A percentile compares a stretch with the other conserved stretches of the same genome.
These are phyloP conservation scores for Aplidium turbinatum DNA, from an alignment of 23 tunicate species.

Conservation along the genomic window DNA sequence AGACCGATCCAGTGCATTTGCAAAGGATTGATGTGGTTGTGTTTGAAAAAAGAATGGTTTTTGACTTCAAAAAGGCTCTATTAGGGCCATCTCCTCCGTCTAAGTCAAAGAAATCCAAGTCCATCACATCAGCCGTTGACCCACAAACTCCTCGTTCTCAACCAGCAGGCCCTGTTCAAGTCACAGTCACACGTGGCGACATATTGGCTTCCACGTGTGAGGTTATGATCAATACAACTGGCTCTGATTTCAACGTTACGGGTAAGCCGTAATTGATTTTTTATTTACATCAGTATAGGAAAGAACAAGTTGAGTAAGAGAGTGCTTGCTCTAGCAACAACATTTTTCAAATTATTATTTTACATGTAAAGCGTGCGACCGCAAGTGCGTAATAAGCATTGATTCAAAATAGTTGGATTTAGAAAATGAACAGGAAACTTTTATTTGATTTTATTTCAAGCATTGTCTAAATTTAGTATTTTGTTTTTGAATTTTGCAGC, in stretches of 20 bases:
- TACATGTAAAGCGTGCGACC: no score
- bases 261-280: no score
- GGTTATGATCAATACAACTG: conserved; percentile 16
- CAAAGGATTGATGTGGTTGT: conserved; percentile 22
- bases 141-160: neutral
- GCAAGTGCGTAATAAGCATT: no score
- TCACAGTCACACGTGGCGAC: conserved; percentile 17
- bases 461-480: no score
- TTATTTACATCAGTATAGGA: no score
- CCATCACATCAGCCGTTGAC: neutral
- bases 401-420: no score
- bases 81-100: neutral
- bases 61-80: neutral
- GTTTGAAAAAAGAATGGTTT: conserved; percentile 15
- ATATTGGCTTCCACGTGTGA: conserved; percentile 18
- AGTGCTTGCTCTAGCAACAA: no score
- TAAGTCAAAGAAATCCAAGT: neutral
- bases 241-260: conserved; percentile 20
- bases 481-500: no score
- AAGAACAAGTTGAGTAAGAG: no score
- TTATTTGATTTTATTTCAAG: no score
- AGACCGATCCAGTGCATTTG: conserved; percentile 13
- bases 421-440: no score
- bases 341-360: no score
- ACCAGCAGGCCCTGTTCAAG: neutral